Percentiles rank a stretch among this genome's conserved stretches.
These are phyloP conservation scores for Macropis europaea DNA, from an alignment of 2,888 invertebrate genomes.

Conservation along the genomic window DNA sequence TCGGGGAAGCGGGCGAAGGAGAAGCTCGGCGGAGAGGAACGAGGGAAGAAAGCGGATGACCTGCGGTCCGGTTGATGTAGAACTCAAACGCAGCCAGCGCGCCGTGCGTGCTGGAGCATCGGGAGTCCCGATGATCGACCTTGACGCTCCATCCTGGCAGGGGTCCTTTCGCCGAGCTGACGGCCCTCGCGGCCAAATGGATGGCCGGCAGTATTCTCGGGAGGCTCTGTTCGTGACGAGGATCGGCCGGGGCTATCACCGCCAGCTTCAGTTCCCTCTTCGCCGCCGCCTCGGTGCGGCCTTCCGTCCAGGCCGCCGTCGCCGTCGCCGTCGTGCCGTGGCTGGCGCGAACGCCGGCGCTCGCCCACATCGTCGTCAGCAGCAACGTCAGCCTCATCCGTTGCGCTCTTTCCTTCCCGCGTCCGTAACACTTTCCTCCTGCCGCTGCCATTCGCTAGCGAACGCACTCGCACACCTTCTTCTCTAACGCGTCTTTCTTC, in stretches of 20 bases:
- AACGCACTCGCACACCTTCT: not conserved
- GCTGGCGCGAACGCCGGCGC: no score
- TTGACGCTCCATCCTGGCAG: conserved; percentile 86
- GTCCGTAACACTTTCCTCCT: conserved; percentile 13
- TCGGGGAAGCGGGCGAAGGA: not conserved
- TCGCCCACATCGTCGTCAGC: conserved; percentile 35
- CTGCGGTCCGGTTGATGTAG: conserved; percentile 85
- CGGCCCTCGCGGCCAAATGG: conserved; percentile 85
- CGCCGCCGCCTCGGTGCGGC: conserved; percentile 20
- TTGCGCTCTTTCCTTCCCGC: conserved; percentile 6
- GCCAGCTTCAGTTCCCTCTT: conserved; percentile 81
- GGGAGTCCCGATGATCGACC: conserved; percentile 87
- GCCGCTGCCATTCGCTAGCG: conserved; percentile 4
- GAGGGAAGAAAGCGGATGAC: conserved; percentile 73
- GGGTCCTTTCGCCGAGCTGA: conserved; percentile 83
- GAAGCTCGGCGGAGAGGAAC: not conserved
- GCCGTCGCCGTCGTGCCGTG: not conserved
- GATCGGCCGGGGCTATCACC: conserved; percentile 84
- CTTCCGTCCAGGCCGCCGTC: conserved; percentile 1
- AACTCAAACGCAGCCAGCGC: conserved; percentile 90
- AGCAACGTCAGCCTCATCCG: conserved; percentile 29
- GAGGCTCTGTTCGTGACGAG: conserved; percentile 84
- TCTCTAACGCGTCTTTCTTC: no score
- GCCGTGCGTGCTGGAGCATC: conserved; percentile 89
- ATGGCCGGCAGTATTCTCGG: conserved; percentile 86